Base-by-base conservation (phyloP, 2,888 invertebrate genomes). In the Netelia virgata region DNA sequence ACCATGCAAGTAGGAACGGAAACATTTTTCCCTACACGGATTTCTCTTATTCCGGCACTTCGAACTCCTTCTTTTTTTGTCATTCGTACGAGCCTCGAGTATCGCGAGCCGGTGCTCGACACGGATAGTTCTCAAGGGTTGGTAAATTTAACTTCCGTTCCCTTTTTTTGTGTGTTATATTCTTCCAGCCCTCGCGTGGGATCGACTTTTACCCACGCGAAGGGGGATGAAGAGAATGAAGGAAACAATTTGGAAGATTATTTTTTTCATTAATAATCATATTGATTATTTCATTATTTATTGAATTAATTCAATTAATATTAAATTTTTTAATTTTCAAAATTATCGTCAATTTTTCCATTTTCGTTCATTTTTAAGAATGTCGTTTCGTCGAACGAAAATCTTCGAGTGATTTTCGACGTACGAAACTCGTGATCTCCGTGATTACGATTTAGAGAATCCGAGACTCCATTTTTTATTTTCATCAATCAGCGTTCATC, bases 111-210 rank as follows among this genome's bases (percentile, higher is more conserved):
- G 59, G 61, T 47, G 76, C 57, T 53, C 47, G 18, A 18, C 70
- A 57, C 55, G 20, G 18, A 55, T 3, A 28, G 18, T 61, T 83
- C 84, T 86, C 87, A 89, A 89, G 89, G 89, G 88, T 88, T 87
- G 88, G 88, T 85, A 86, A 83, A 69, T 76, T 81, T 77, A 73
- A 82, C 85, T 88, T 90, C 90, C 90, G 90, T 73, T 55, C 36
- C 66, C 14, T 69, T 18, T 43, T 64, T 69, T 77, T 77, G n/a
- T 69, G 23, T 41, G 5, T 73, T 50, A 28, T 36, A 50, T 50
- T 3, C 47, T 64, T 66, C 50, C 61, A 43, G 64, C 28, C 66
- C 28, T 14, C 8, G 72, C 72, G 64, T 79, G 79, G 72, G 79
- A 79, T 79, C 72, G 57, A 79, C 23, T 47, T 72, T 16, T 47